phyloP scores from a whole-genome alignment of 2,888 invertebrate genomes.

The Dorcus hopei region DNA sequence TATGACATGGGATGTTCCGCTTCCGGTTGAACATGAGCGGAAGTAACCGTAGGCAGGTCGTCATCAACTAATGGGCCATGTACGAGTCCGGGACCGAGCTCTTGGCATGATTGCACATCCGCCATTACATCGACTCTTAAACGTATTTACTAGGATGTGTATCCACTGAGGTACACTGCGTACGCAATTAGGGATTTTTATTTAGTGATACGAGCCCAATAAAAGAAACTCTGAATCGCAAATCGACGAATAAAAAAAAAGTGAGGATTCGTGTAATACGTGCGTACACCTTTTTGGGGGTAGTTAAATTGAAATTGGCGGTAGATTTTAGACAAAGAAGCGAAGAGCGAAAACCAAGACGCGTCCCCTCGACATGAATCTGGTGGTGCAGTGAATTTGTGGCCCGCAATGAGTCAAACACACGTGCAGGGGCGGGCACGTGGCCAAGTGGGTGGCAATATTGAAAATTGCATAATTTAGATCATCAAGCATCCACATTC shows the following conservation, averaged over 20 bases:
- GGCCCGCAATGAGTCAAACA: conserved; percentile 52
- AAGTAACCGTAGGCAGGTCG: conserved; percentile 29
- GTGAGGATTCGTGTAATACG: too few relatives aligned
- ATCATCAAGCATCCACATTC: conserved; percentile 45
- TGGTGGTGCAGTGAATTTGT: conserved; percentile 45
- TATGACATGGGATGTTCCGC: conserved; percentile 18
- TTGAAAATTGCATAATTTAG: conserved; percentile 55
- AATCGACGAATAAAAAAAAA: too few relatives aligned
- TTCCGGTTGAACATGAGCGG: conserved; percentile 17
- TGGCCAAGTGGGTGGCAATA: conserved; percentile 53
- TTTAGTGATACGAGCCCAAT: too few relatives aligned
- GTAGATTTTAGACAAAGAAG: too few relatives aligned
- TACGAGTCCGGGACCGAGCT: conserved; percentile 23
- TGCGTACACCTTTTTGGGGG: too few relatives aligned
- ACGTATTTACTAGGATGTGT: too few relatives aligned
- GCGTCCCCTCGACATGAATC: conserved; percentile 8
- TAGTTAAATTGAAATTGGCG: too few relatives aligned
- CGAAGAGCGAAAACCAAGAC: background rate
- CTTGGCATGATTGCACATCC: conserved; percentile 31
- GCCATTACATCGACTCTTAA: conserved; percentile 22
- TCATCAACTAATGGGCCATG: conserved; percentile 36
- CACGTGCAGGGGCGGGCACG: conserved; percentile 53
- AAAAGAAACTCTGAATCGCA: too few relatives aligned
- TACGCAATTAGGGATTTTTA: too few relatives aligned
- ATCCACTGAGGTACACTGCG: too few relatives aligned